These are phyloP conservation scores for Caranx melampygus DNA, from an alignment of 2,113 vertebrate species.

Conservation along the genomic window DNA sequence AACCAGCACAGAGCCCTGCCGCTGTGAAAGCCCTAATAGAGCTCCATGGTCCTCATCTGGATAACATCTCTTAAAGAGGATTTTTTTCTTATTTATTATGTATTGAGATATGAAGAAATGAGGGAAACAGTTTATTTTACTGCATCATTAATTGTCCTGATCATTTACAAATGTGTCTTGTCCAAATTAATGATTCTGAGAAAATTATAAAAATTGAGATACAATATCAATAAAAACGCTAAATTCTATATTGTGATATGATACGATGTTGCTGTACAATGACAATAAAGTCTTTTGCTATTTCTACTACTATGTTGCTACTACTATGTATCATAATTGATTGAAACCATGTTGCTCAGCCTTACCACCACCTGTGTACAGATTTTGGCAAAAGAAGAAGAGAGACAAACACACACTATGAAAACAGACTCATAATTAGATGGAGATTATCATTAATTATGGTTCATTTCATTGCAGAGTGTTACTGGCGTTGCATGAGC, in stretches of 20 bases:
- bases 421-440: slow-evolving; percentile 31
- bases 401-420: background rate
- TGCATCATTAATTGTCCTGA: too few species aligned
- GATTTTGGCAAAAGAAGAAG: background rate
- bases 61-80: background rate
- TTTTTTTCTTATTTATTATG: too few species aligned
- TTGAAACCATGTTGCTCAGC: background rate
- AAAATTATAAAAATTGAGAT: background rate
- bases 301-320: too few species aligned
- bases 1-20: too few species aligned
- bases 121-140: too few species aligned
- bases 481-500: background rate
- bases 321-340: background rate
- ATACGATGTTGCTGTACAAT: background rate
- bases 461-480: slow-evolving; percentile 32
- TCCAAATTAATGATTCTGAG: too few species aligned
- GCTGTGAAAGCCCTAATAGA: too few species aligned
- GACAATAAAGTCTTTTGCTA: too few species aligned
- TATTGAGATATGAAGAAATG: too few species aligned
- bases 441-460: slow-evolving; percentile 15
- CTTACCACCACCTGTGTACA: background rate
- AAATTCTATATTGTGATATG: background rate
- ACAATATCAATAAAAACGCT: background rate
- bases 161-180: too few species aligned
- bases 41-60: background rate